Percentiles rank a stretch among this genome's conserved stretches.
These are phyloP conservation scores for Zygaena filipendulae DNA, from an alignment of 2,888 invertebrate genomes.

Conservation along the genomic window DNA sequence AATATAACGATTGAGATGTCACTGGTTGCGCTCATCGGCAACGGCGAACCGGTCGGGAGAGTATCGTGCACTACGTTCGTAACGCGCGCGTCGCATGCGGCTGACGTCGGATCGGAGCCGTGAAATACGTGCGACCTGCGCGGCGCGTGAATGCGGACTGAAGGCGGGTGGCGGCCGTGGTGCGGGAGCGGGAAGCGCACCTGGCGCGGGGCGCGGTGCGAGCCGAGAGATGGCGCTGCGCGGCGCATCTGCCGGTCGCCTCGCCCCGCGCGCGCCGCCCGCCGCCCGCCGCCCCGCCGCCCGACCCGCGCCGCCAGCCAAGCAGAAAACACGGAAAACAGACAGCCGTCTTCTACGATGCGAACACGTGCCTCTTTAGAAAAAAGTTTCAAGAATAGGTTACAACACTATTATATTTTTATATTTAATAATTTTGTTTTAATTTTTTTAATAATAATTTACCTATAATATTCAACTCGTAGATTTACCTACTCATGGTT, in stretches of 20 bases:
- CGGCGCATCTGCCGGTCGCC: constrained; percentile 57
- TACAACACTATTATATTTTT: too few relatives aligned
- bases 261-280: constrained; percentile 27
- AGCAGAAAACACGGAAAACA: constrained; percentile 64
- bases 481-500: too few relatives aligned
- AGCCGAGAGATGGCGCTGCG: constrained; percentile 63
- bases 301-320: constrained; percentile 29
- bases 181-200: constrained; percentile 50
- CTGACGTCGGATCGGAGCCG: constrained; percentile 38
- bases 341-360: constrained; percentile 41
- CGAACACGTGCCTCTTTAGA: constrained; percentile 56
- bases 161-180: constrained; percentile 57
- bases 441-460: too few relatives aligned
- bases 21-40: constrained; percentile 56
- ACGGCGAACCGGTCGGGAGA: constrained; percentile 57
- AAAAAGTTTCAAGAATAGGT: constrained; percentile 47
- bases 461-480: too few relatives aligned
- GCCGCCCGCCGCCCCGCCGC: constrained; percentile 20
- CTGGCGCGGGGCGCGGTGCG: constrained; percentile 38
- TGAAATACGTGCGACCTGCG: constrained; percentile 42
- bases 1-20: constrained; percentile 55
- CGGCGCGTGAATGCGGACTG: constrained; percentile 65
- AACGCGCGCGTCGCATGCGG: constrained; percentile 60
- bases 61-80: constrained; percentile 60
- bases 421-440: too few relatives aligned